Base-by-base conservation (phyloP, 2,113 vertebrate genomes). In the Strigops habroptila region DNA sequence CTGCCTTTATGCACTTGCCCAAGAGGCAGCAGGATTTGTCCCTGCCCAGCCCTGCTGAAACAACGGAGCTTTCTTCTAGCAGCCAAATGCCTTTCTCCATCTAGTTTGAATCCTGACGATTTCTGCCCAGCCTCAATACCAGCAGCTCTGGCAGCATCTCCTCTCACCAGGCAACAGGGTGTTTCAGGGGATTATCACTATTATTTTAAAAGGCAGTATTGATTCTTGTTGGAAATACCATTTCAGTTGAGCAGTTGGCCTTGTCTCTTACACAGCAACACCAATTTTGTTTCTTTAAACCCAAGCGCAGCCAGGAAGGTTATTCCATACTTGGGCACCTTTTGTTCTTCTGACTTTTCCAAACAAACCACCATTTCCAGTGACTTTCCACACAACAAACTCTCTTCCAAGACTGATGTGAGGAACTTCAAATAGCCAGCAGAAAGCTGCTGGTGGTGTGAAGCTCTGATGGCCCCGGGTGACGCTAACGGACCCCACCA, bases 101-200 rank as follows among this genome's bases (percentile, higher is more conserved):
- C 24, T 1, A 6, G 57, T 9, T 8, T 0, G 33, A 18, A 8
- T 7, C 24, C 3, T 6, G 39, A 19, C 0, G 24, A 14, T 4
- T 31, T 23, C 51, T 71, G 35, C 51, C 63, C 18, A 30, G 68
- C 33, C 35, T 1, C 1, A 24, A 30, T 0, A 2, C 14, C 55
- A 14, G 27, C 82, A 46, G 55, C 37, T 35, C 37, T 3, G 33
- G 30, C 49, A 41, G 22, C 3, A 18, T 24, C 5, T 14, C 35
- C 80, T 48, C 5, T 2, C 52, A 7, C 10, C 48, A 18, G 73
- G 74, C 2, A n/a, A 60, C 44, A 12, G 53, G 73, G 33, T 17
- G 28, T 22, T 35, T n/a, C 73, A 60, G 73, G 41, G 35, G 33
- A 35, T 10, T 35, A 59, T 35, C 22, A 24, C 22, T 16, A 59